These are phyloP conservation scores for Odontocerum albicorne DNA, from an alignment of 2,888 invertebrate genomes.

Conservation along the genomic window DNA sequence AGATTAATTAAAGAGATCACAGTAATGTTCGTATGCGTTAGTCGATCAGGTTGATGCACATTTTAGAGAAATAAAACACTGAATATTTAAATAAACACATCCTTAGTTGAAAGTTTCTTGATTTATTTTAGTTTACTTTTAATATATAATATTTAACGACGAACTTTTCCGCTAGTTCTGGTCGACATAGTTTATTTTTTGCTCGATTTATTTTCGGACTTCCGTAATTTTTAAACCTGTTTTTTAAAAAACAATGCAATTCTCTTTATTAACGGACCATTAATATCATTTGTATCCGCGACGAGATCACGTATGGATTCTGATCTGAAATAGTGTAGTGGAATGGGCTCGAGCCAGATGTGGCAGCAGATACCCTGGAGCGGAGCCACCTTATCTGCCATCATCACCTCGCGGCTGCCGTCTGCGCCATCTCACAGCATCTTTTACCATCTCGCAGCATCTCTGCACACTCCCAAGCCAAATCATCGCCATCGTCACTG, in stretches of 20 bases:
- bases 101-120: too few relatives aligned
- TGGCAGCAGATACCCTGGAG: slow-evolving; percentile 18
- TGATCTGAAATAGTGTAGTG: slow-evolving; percentile 11
- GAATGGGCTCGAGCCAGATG: slow-evolving; percentile 14
- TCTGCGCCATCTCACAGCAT: not conserved
- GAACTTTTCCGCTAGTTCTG: too few relatives aligned
- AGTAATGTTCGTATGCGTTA: too few relatives aligned
- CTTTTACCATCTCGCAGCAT: not conserved
- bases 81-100: too few relatives aligned
- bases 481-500: not conserved
- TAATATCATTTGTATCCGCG: slow-evolving; percentile 17
- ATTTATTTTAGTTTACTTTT: too few relatives aligned
- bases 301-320: slow-evolving; percentile 17
- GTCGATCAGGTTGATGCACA: too few relatives aligned
- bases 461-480: not conserved
- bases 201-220: too few relatives aligned
- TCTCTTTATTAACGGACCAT: not conserved
- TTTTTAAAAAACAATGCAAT: not conserved
- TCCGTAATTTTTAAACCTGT: too few relatives aligned
- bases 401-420: slow-evolving; percentile 15
- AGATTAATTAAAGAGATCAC: too few relatives aligned
- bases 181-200: too few relatives aligned
- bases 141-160: too few relatives aligned
- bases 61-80: too few relatives aligned
- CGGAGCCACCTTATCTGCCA: slow-evolving; percentile 21